Evolutionary conservation across 2,797 vertebrate species (phyloP).

Genomic region (Phalanger gymnotis): DNA sequence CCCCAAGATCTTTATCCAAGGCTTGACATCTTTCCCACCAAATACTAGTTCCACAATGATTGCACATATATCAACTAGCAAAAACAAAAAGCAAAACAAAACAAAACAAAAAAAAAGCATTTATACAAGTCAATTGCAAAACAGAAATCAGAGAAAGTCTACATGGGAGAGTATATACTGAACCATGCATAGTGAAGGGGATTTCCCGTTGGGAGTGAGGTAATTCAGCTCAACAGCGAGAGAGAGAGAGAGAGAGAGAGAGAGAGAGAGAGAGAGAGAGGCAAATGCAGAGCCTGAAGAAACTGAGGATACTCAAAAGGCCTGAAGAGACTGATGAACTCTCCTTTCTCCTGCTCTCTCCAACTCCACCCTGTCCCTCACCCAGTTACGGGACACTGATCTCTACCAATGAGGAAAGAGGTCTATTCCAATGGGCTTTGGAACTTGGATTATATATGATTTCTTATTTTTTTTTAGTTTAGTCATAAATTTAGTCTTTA

Average conservation of each 20-base stretch:
- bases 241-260: too few relatives aligned
- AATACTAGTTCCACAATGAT: background rate
- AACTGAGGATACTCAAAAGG: background rate
- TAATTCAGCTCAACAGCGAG: background rate
- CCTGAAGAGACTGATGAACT: background rate
- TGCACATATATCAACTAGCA: background rate
- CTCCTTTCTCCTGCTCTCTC: background rate
- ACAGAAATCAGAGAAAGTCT: background rate
- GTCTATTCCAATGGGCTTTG: background rate
- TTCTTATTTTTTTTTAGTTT: background rate
- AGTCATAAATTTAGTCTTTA: background rate
- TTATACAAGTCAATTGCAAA: background rate
- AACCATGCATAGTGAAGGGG: background rate
- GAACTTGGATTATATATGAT: background rate
- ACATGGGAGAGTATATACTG: background rate
- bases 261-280: background rate
- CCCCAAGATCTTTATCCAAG: background rate
- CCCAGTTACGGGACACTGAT: background rate
- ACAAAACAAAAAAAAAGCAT: background rate
- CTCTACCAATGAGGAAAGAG: background rate
- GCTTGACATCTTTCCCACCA: background rate
- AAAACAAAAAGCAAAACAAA: background rate
- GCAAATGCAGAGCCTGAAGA: background rate
- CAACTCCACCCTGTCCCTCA: background rate
- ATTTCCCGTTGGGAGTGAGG: background rate